Evolutionary conservation across 1,140 invertebrate genomes (phyloP), one percentile per base, ranked within the genome.

Genomic region (Phenacoccus solenopsis): DNA sequence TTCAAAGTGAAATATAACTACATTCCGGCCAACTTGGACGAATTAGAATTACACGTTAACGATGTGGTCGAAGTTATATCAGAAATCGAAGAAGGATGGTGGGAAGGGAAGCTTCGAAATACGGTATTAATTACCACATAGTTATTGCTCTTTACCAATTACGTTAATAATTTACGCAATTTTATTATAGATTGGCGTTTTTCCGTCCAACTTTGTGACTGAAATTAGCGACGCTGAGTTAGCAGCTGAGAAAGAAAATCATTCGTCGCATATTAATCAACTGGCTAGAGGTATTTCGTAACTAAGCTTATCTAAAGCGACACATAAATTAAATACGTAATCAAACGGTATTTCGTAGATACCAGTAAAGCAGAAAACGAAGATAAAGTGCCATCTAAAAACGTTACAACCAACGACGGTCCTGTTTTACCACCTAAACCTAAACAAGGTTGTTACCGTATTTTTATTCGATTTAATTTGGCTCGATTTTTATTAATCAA

Each of bases 171-270:
- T 72, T 72, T n/a, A n/a, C n/a, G n/a, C n/a, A n/a, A n/a, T n/a
- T 49, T 56, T 28, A 64, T 56, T 74, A 64, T 59, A 79, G 76
- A 76, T 88, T 72, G 93, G 93, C 67, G 92, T 96, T 59, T 96
- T 96, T 79, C 93, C 93, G 20, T 95, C 92, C 5, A 96, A 96
- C 83, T 96, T 95, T 80, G 93, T 96, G n/a, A 82, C 85, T 76
- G 86, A 88, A 78, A 79, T 88, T 72, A 81, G 82, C 21, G 70
- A 74, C 12, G 35, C 74, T 67, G 74, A 72, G 7, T 71, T 32
- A 32, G 16, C 38, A 2, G 16, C 38, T n/a, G 38, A 49, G 5
- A 49, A 49, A 49, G 38, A 16, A n/a, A n/a, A n/a, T n/a, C n/a
- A n/a, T n/a, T n/a, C n/a, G n/a, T 32, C 13, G 30, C 30, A 32